A percentile compares a stretch with the other conserved stretches of the same genome.
Evolutionary conservation across 1,140 invertebrate species (phyloP).

Genomic region (Phymorhynchus buccinoides): DNA sequence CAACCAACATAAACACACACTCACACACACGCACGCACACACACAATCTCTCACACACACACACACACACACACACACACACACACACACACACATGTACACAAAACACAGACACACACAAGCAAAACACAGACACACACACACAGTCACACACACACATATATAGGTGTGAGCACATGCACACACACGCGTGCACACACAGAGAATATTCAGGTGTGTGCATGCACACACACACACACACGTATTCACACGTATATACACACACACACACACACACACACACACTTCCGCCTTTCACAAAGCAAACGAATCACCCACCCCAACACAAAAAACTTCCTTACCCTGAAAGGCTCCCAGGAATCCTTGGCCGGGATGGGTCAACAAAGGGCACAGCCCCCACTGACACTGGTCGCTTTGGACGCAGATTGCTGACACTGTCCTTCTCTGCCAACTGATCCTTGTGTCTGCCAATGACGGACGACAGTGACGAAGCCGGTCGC

Average conservation of each 20-base stretch:
- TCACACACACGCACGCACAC: not conserved
- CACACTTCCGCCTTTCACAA: no score
- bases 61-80: not conserved
- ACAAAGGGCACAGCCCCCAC: not conserved
- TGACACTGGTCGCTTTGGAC: not conserved
- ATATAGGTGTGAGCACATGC: not conserved
- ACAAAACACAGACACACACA: no score
- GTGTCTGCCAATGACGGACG: not conserved
- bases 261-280: constrained; percentile 4
- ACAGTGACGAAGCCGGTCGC: not conserved
- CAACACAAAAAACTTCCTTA: not conserved
- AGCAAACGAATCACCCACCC: not conserved
- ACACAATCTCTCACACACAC: not conserved
- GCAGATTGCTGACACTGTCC: not conserved
- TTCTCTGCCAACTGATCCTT: not conserved
- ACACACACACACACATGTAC: constrained; percentile 12
- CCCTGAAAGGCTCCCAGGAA: not conserved
- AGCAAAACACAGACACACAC: no score
- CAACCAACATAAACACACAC: no score
- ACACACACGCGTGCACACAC: not conserved
- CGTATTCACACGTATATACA: not conserved
- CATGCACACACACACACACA: not conserved
- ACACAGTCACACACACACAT: not conserved
- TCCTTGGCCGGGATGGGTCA: not conserved
- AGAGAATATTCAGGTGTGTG: no score